Evolutionary conservation across 2,797 vertebrate genomes (phyloP), one percentile per base, ranked within the genome.

Genomic region (Enteromius anoplus): DNA sequence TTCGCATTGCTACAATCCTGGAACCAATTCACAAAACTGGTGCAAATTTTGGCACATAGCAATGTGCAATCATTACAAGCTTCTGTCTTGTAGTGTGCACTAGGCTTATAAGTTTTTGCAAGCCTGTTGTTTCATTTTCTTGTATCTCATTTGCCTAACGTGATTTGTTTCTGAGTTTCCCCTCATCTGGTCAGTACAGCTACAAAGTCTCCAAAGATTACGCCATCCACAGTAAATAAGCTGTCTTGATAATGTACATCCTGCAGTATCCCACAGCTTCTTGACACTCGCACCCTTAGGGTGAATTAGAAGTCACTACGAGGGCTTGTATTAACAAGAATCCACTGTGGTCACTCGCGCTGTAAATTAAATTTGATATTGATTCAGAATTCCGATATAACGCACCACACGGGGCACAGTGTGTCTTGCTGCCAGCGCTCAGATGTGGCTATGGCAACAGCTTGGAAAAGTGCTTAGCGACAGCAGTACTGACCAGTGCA

Each of bases 331-430:
- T 93, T 91, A 93, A 92, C 90, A 90, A 87, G 86, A 89, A 80
- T 82, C 89, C 86, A 88, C 89, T 81, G 86, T 65, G 88, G 89
- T 90, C 92, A 89, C 86, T 88, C 86, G 86, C 90, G 85, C 89
- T 91, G 83, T 88, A 89, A 92, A 93, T 91, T 92, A 91, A 85
- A 93, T 92, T 91, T 91, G 81, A 88, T 92, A 92, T 93, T 82
- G 92, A 93, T 88, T 91, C 87, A 83, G 87, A 81, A 69, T 84
- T 90, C 88, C 42, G 47, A 88, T 88, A 77, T 85, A 83, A 86
- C 80, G 82, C 86, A 80, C 82, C 78, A 75, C 81, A 73, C 73
- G 40, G 73, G 75, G 82, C 58, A 49, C n/a, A 72, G 78, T 49
- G 64, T n/a, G 76, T 84, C 58, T 68, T 84, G 81, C 58, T 75